Evolutionary conservation across 2,113 vertebrate species (phyloP), one percentile per base, ranked within the genome.

Genomic region (Lutjanus erythropterus): DNA sequence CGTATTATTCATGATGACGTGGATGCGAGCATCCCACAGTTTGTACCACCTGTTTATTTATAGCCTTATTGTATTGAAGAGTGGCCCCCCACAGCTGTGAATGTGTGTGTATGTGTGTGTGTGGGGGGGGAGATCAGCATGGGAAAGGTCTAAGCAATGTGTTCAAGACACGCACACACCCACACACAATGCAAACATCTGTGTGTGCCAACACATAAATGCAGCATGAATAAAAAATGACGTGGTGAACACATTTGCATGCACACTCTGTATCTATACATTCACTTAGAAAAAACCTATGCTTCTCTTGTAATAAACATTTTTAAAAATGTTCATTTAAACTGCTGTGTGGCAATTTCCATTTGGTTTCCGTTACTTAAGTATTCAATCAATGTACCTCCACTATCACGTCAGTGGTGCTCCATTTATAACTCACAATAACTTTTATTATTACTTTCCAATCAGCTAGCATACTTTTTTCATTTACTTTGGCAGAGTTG

Each of bases 401-500:
- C 19, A 37, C 33, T 6, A 12, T n/a, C 0, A 14, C 62, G 23
- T 25, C 0, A 1, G 44, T n/a, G 53, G 1, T 21, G 1, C 25
- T 41, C 11, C 15, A 41, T 75, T 78, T 44, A 29, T 37, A 23
- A 42, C 3, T 15, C 6, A 68, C 44, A 71, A 27, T 33, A 35
- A 52, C 18, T 29, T 70, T 58, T 35, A 2, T 29, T 74, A 29
- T 31, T 41, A 62, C 46, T 27, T 46, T 78, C 9, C 29, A 70
- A 25, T 52, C 58, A 47, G 25, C 65, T 16, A 14, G 6, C 37
- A 39, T 27, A 46, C 15, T 18, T 29, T 74, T 60, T 59, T 29
- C 25, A 86, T 74, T 78, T 59, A 41, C 23, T 74, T 64, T 78
- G 56, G 35, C 49, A 53, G 46, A 50, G 39, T 14, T 81, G 73